Conservation (phyloP, 2,113 vertebrate species). For the Caretta caretta region DNA sequence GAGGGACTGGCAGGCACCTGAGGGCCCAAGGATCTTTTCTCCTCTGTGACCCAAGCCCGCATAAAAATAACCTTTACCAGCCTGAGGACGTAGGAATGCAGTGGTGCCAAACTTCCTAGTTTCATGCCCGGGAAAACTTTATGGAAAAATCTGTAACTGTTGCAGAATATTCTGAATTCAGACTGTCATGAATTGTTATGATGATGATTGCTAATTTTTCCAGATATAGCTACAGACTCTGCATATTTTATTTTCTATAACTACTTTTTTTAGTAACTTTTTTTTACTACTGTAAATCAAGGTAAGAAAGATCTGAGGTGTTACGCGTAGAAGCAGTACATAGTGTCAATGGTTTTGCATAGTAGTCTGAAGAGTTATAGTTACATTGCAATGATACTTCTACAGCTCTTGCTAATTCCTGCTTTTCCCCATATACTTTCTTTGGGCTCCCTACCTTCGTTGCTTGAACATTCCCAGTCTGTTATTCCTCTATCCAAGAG, state of each 20-base stretch:
- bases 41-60: slow-evolving; percentile 56
- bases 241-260: slow-evolving; percentile 23
- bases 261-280: not conserved
- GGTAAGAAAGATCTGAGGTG: slow-evolving; percentile 53
- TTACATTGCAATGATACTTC: slow-evolving; percentile 55
- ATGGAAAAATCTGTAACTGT: slow-evolving; percentile 68
- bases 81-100: slow-evolving; percentile 31
- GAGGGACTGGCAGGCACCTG: slow-evolving; percentile 64
- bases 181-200: slow-evolving; percentile 36
- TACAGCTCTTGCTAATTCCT: slow-evolving; percentile 57
- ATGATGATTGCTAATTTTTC: not conserved
- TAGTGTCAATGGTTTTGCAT: slow-evolving; percentile 56
- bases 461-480: not conserved
- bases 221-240: slow-evolving; percentile 1
- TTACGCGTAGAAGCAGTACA: slow-evolving; percentile 30
- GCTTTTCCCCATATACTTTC: slow-evolving; percentile 51
- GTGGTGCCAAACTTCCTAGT: slow-evolving; percentile 52
- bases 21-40: slow-evolving; percentile 48
- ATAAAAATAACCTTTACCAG: slow-evolving; percentile 63
- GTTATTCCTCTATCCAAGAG: not conserved
- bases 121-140: slow-evolving; percentile 27
- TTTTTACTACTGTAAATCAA: slow-evolving; percentile 18
- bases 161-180: slow-evolving; percentile 16
- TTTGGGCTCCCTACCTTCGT: slow-evolving; percentile 26
- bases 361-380: slow-evolving; percentile 63